Base-by-base conservation (phyloP, 30 jellyfish, hydroid and myxozoan genomes). In the Nemopilema nomurai region DNA sequence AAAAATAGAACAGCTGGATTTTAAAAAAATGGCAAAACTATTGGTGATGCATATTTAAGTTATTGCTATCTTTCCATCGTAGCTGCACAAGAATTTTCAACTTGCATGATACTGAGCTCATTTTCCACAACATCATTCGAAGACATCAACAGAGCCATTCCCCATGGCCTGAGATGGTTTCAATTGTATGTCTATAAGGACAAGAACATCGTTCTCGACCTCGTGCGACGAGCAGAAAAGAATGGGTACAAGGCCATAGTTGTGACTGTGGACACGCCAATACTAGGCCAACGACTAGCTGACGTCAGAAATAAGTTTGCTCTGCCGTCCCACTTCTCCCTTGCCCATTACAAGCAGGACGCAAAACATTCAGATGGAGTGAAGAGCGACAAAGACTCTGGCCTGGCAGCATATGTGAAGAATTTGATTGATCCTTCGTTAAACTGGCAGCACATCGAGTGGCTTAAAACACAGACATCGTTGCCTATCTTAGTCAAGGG, bases 51-150 rank as follows among this genome's bases (percentile, higher is more conserved):
- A n/a, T n/a, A n/a, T n/a, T n/a, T n/a, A n/a, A n/a, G n/a, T n/a
- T n/a, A n/a, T n/a, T n/a, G n/a, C n/a, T n/a, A n/a, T n/a, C n/a
- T n/a, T n/a, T n/a, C n/a, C n/a, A n/a, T n/a, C n/a, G n/a, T n/a
- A 89, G 97, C 97, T 29, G 97, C 97, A 18, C 91, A 90, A 16
- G 73, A 50, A 20, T 50, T 83, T 16, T 85, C 67, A 22, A 90
- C 95, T 1, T 83, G 97, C 71, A 90, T 90, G 97, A 73, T 74
- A 9, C 30, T 90, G 50, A 90, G 97, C 88, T 67, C 97, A 8
- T 90, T 91, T 91, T 49, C 91, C 7, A 90, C 93, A 23, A 50
- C 88, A n/a, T 52, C 91, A 41, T 17, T 90, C 0, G 97, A 90
- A 77, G 95, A 90, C 18, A 95, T 90, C 8, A 30, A 74, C 53